phyloP scores from a whole-genome alignment of 2,113 vertebrate species.

The Catharus fuscescens region DNA sequence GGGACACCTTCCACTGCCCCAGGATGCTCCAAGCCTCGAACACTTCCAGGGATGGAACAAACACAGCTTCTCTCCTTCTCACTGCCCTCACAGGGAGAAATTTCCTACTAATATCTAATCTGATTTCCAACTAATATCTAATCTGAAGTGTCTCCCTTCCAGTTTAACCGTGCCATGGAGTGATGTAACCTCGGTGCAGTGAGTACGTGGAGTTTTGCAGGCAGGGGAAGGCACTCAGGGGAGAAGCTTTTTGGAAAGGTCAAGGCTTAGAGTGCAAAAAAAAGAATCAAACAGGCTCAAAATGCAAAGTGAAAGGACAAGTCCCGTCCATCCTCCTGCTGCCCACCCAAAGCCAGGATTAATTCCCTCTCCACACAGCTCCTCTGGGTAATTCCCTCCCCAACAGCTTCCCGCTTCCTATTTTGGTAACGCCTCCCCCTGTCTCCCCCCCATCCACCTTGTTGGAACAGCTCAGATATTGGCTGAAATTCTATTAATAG shows the following conservation, averaged over 20 bases:
- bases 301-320: background rate
- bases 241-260: background rate
- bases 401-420: constrained; percentile 36
- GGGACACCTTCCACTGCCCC: background rate
- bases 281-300: background rate
- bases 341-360: background rate
- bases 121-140: background rate
- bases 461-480: constrained; percentile 40
- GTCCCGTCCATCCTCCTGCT: background rate
- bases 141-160: background rate
- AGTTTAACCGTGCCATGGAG: background rate
- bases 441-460: background rate
- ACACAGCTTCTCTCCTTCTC: background rate
- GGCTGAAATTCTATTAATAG: constrained; percentile 80
- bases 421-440: background rate
- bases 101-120: background rate
- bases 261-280: background rate
- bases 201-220: background rate
- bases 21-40: background rate
- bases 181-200: rapidly evolving
- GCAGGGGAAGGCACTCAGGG: background rate
- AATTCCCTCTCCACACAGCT: background rate
- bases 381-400: constrained; percentile 29
- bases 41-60: background rate
- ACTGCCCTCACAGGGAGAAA: background rate